Base-by-base conservation (phyloP, 2,888 invertebrate genomes). In the Galeruca laticollis region DNA sequence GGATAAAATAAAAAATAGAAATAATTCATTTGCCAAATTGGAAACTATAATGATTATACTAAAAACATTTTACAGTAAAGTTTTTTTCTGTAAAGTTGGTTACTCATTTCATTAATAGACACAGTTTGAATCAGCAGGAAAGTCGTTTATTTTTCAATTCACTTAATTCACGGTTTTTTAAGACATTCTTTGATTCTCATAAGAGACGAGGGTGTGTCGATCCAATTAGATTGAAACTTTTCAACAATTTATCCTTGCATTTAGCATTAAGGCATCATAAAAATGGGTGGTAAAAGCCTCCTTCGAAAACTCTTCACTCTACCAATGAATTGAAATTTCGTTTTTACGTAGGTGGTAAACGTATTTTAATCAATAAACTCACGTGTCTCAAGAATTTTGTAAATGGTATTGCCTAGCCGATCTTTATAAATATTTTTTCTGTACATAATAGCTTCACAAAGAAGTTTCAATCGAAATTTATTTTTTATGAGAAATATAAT, bases 191-290 rank as follows among this genome's bases (percentile, higher is more conserved):
- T 13, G 52, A 52, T 52, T 26, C 26, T n/a, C 21, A 26, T 26
- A 52, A 52, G 52, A 52, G 52, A 26, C 13, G 26, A 52, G 52
- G 21, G 52, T 52, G 52, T 26, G 52, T 11, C 52, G 4, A 52
- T 21, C 52, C 52, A 52, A 52, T 52, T 21, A 52, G 13, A 26
- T 52, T 52, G 11, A 52, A 52, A 52, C 52, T 21, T 52, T 52
- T 11, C 26, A 13, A n/a, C 52, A 52, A 21, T 52, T 52, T 21
- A 26, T 26, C 21, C 52, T 52, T 26, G 11, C 52, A 52, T 20
- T 52, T 5, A 52, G 52, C 21, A 11, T 52, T 52, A 21, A 26
- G 52, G 26, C 21, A 21, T 26, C 21, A 26, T 52, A 52, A 52
- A 52, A 49, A 18, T 15, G 4, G 49, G 15, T 13, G 49, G 49